Evolutionary conservation across 1,140 invertebrate species (phyloP), one percentile per base, ranked within the genome.

Genomic region (Anastrepha ludens): DNA sequence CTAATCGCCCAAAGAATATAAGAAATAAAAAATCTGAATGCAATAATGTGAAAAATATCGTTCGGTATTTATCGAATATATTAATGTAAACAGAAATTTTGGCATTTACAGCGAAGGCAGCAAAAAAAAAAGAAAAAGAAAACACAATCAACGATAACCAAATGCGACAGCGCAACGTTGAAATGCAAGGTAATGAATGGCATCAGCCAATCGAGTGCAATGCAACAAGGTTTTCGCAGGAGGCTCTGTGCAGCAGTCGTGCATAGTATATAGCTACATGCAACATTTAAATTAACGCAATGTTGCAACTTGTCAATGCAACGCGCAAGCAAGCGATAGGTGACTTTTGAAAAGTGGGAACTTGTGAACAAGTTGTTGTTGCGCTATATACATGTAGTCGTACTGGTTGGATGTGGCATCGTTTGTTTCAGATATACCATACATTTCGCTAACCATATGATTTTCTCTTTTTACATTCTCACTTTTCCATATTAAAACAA

Each of bases 241-340:
- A 41, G 39, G 39, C 70, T 8, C 13, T 55, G 17, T 50, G 9
- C 47, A 58, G 47, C 74, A 81, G 7, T 11, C 17, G 47, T 20
- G n/a, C 47, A 81, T 81, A 81, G 74, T 81, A 55, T 81, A 81
- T 81, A 55, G 74, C 74, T 55, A 55, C 74, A 81, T 81, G 74
- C 74, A 55, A 81, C 74, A 81, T 81, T 81, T 81, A 81, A 81
- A 81, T 55, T 81, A 81, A 81, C 74, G 74, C 74, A 55, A 81
- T 81, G 74, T 81, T 81, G 74, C 74, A 81, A 58, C 74, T 81
- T 58, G 74, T 55, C 74, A 81, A 81, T 78, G 74, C 74, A 50
- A 3, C 47, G 39, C 4, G 11, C 11, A 55, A 9, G 47, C 44
- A 11, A 17, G 74, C 17, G n/a, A n/a, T 81, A 15, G 44, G 17